Percentiles rank a stretch among this genome's conserved stretches.
These are phyloP conservation scores for Vespertilio murinus DNA, from an alignment of 2,797 vertebrate species.

Conservation along the genomic window DNA sequence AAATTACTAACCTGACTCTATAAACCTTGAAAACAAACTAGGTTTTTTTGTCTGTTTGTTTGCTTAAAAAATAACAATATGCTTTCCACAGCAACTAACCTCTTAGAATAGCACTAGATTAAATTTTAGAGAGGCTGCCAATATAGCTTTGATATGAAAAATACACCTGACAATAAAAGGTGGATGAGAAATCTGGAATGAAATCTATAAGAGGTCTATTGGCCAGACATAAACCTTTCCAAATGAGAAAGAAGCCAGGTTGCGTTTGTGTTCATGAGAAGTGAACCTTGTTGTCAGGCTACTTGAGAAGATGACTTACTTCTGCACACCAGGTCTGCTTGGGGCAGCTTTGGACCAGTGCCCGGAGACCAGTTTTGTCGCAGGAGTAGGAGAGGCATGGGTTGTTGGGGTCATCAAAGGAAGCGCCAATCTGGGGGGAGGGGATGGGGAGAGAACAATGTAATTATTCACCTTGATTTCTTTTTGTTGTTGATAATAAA, in stretches of 20 bases:
- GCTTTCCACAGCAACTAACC: neutral
- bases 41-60: neutral
- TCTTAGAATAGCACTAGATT: neutral
- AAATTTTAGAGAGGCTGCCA: neutral
- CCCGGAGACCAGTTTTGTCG: neutral
- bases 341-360: constrained; percentile 52
- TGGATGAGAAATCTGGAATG: neutral
- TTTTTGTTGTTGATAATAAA: neutral
- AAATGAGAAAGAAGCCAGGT: neutral
- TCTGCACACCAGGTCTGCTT: constrained; percentile 72
- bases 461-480: neutral
- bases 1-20: neutral
- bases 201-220: neutral
- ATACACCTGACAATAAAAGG: neutral
- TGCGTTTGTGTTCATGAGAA: neutral
- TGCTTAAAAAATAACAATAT: constrained; percentile 1
- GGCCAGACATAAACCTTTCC: neutral
- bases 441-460: neutral
- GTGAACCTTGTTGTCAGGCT: neutral
- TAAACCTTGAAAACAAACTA: neutral
- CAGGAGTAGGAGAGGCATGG: constrained; percentile 72
- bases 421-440: constrained; percentile 62
- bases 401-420: constrained; percentile 62
- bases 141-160: constrained; percentile 12
- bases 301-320: constrained; percentile 39